Evolutionary conservation across 2,888 invertebrate species (phyloP).

Genomic region (Piscicola geometra): DNA sequence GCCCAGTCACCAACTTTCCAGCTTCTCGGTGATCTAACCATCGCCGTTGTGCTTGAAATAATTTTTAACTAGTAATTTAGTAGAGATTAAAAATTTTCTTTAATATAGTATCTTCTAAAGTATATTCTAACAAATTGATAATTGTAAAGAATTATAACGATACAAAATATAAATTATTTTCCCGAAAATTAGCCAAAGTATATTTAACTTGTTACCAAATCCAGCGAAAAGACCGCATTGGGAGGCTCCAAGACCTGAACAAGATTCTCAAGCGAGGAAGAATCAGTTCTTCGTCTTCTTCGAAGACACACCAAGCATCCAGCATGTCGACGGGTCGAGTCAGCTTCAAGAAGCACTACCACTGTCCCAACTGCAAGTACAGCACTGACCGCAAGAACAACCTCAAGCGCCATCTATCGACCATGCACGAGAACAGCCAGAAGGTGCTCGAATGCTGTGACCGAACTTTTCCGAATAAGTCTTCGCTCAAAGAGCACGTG

Average conservation of each 20-base stretch:
- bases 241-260: too few species aligned
- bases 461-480: slow-evolving; percentile 34
- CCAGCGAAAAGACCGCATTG: neutral
- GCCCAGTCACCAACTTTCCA: neutral
- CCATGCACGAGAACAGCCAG: slow-evolving; percentile 35
- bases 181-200: too few species aligned
- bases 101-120: too few species aligned
- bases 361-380: slow-evolving; percentile 35
- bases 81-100: too few species aligned
- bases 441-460: slow-evolving; percentile 37
- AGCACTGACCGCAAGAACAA: slow-evolving; percentile 37
- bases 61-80: too few species aligned
- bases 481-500: slow-evolving; percentile 35
- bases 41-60: too few species aligned
- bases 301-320: too few species aligned
- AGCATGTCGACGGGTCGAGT: neutral
- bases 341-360: slow-evolving; percentile 27
- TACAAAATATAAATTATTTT: too few species aligned
- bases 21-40: neutral
- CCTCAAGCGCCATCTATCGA: slow-evolving; percentile 36
- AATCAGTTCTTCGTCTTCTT: too few species aligned
- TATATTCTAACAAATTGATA: too few species aligned
- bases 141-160: too few species aligned
- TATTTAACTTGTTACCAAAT: neutral
- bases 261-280: too few species aligned